A percentile compares a stretch with the other conserved stretches of the same genome.
phyloP scores from a whole-genome alignment of 2,113 vertebrate genomes.

The Triplophysa rosa region DNA sequence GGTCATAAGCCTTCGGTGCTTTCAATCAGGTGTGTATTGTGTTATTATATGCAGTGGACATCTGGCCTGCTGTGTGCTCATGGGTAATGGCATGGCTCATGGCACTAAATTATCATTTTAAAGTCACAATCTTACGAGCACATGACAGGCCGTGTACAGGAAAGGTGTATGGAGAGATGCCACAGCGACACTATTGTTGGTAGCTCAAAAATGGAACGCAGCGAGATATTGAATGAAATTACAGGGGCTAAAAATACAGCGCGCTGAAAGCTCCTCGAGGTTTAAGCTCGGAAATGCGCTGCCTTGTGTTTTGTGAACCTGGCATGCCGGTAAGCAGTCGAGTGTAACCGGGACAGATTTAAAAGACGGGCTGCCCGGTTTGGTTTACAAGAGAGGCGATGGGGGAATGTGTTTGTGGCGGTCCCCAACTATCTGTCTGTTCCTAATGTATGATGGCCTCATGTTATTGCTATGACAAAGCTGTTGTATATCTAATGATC shows the following conservation, averaged over 20 bases:
- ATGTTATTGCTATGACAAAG: too few relatives aligned
- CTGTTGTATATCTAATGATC: too few relatives aligned
- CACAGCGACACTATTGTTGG: slow-evolving; percentile 16
- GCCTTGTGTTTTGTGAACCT: slow-evolving; percentile 43
- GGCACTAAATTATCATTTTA: slow-evolving; percentile 59
- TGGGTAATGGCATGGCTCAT: slow-evolving; percentile 11
- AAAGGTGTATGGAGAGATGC: background rate
- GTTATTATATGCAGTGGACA: background rate
- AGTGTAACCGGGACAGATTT: slow-evolving; percentile 56
- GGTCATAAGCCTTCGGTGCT: background rate
- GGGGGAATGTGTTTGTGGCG: too few relatives aligned
- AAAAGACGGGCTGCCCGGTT: slow-evolving; percentile 52
- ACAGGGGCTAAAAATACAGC: slow-evolving; percentile 19
- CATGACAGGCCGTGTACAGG: slow-evolving; percentile 29
- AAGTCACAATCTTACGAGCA: slow-evolving; percentile 44
- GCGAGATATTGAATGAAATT: slow-evolving; percentile 7
- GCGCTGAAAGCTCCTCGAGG: slow-evolving; percentile 45
- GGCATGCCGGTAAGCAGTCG: slow-evolving; percentile 51
- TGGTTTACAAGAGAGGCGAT: slow-evolving; percentile 56
- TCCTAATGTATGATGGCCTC: too few relatives aligned
- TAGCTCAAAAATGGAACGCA: background rate
- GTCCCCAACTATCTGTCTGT: too few relatives aligned
- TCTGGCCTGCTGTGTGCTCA: background rate
- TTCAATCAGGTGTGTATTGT: background rate
- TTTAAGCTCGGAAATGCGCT: slow-evolving; percentile 50